phyloP scores from a whole-genome alignment of 2,888 invertebrate species.

The Seira ritae region DNA sequence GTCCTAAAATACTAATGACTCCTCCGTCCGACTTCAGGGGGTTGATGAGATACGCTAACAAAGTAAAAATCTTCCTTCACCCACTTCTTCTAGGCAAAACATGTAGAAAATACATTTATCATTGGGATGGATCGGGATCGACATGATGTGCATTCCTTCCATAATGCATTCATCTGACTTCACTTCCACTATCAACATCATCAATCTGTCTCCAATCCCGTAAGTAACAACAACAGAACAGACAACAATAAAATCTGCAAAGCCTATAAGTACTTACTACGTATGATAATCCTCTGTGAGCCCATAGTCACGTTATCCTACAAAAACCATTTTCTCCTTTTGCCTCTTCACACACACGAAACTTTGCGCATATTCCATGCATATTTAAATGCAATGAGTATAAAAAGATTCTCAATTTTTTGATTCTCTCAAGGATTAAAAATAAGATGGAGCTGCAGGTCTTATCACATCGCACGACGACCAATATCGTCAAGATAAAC shows the following conservation, averaged over 20 bases:
- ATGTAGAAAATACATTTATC: neutral
- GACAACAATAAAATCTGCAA: constrained; percentile 27
- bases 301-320: constrained; percentile 63
- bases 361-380: neutral
- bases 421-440: neutral
- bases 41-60: constrained; percentile 56
- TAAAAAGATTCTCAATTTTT: too few relatives aligned
- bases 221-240: neutral
- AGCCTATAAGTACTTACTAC: too few relatives aligned
- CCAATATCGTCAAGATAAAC: too few relatives aligned
- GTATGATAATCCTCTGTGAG: too few relatives aligned
- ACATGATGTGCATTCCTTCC: neutral
- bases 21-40: neutral
- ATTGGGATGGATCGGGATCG: too few relatives aligned
- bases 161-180: neutral
- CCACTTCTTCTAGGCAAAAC: constrained; percentile 36
- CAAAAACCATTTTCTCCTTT: constrained; percentile 63
- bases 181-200: constrained; percentile 37
- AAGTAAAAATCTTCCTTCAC: constrained; percentile 53
- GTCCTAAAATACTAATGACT: neutral
- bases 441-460: neutral
- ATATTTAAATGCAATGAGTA: neutral
- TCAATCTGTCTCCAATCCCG: constrained; percentile 48
- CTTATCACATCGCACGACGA: neutral
- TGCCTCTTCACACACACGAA: constrained; percentile 25